Evolutionary conservation across 2,797 vertebrate genomes (phyloP), one percentile per base, ranked within the genome.

Genomic region (Sebastes minor): DNA sequence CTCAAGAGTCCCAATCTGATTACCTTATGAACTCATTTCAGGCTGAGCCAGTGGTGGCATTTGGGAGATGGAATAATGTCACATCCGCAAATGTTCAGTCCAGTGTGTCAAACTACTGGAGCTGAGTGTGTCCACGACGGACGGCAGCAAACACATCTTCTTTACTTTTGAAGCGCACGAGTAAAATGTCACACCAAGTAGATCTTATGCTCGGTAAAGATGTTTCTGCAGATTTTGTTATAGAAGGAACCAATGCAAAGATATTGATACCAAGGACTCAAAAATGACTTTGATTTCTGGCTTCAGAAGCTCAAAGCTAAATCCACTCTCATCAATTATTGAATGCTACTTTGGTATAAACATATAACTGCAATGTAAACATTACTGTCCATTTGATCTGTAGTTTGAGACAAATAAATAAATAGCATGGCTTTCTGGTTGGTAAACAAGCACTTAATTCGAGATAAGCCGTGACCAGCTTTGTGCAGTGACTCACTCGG

Each of bases 11-110:
- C 80, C 85, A 81, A 90, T 93, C 90, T 89, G 84, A 94, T 93
- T 93, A 90, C 81, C 78, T 90, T 71, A 82, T 92, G 89, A 92
- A 93, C 88, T 91, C 75, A 88, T 91, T 93, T 91, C 83, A 87
- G 85, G 70, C 82, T 90, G 76, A 90, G 80, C 87, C 77, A 74
- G 80, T 69, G 59, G 82, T 88, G 89, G 80, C 87, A 87, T 91
- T 90, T 88, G 69, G 63, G 76, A 86, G 78, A 89, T 78, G 79
- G 80, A 87, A 88, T 71, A 89, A 91, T 81, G 76, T 83, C 75
- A 81, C 83, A 83, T 84, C 74, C 42, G 76, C 32, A 81, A 83
- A 89, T 70, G 76, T 83, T 84, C 76, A 69, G 60, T 76, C 55
- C 68, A 74, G 28, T 64, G 55, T 59, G 78, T 86, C 70, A 89